Base-by-base conservation (phyloP, 2,797 vertebrate species). In the Siniperca undulata region DNA sequence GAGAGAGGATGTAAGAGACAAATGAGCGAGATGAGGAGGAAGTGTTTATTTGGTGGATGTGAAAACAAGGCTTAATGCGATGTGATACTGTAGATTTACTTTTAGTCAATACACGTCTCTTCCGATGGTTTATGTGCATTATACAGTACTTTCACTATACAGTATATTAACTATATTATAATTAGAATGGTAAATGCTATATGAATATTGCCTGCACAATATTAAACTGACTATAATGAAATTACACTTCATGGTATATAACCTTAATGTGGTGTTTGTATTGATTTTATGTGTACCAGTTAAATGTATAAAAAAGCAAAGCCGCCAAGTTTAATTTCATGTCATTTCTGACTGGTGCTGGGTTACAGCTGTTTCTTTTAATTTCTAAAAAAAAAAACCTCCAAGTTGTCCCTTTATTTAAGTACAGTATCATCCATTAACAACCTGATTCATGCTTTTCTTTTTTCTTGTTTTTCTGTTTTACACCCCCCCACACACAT, bases 121-220 rank as follows among this genome's bases (percentile, higher is more conserved):
- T 53, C 7, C 2, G 30, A 66, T 74, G n/a, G 56, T 68, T 59
- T 81, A 62, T 48, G n/a, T 1, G 11, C 46, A 52, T 50, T 58
- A 19, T 50, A 44, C 42, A 44, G 42, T 44, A 68, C 62, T 75
- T 80, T 80, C 59, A 56, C 42, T 24, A 3, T 34, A n/a, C 22
- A 34, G 4, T 73, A 24, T 71, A 69, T 85, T 81, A 64, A 67
- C 70, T 59, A n/a, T 58, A 48, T 74, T 73, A 48, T 46, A 77
- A 83, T 87, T 84, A 71, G 22, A 60, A 62, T 70, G 22, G 17
- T 65, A 34, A 74, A 24, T 59, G 56, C 30, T 27, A 30, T 42
- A 40, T 42, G 34, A 77, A 58, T 80, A n/a, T 38, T 72, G 27
- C 44, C 24, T 48, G 16, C n/a, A 46, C 59, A 74, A 61, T 44